Conservation (phyloP, 1,140 invertebrate species). For the Glossosoma conforme region DNA sequence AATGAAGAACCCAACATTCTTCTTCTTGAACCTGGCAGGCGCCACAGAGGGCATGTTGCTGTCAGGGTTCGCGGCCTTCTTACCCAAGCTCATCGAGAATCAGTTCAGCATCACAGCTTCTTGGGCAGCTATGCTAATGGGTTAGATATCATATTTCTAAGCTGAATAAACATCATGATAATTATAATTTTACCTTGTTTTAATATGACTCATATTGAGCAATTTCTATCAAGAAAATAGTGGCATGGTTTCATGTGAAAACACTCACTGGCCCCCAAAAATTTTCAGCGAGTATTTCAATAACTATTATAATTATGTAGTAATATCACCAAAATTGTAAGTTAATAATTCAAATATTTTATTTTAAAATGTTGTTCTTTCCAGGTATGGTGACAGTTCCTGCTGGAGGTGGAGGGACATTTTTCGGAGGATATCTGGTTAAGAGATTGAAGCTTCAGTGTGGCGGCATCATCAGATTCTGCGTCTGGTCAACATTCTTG, state of each 20-base stretch:
- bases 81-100: constrained; percentile 80
- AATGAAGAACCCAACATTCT: constrained; percentile 72
- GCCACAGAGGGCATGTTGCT: constrained; percentile 73
- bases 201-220: too few relatives aligned
- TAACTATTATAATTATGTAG: too few relatives aligned
- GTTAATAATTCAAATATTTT: constrained; percentile 5
- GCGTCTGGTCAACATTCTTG: constrained; percentile 56
- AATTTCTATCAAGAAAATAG: too few relatives aligned
- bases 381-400: constrained; percentile 67
- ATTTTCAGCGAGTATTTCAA: too few relatives aligned
- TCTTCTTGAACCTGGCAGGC: constrained; percentile 73
- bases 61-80: constrained; percentile 74
- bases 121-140: constrained; percentile 68
- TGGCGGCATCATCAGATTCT: constrained; percentile 71
- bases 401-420: constrained; percentile 71
- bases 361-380: constrained; percentile 23
- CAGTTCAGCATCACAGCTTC: constrained; percentile 74
- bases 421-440: constrained; percentile 73
- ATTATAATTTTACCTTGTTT: constrained; percentile 16
- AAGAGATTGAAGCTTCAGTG: constrained; percentile 68
- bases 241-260: too few relatives aligned
- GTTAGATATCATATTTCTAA: constrained; percentile 54
- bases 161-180: too few relatives aligned
- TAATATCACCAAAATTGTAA: too few relatives aligned
- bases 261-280: too few relatives aligned